Evolutionary conservation across 1,140 invertebrate species (phyloP).

Genomic region (Hormaphis cornu): DNA sequence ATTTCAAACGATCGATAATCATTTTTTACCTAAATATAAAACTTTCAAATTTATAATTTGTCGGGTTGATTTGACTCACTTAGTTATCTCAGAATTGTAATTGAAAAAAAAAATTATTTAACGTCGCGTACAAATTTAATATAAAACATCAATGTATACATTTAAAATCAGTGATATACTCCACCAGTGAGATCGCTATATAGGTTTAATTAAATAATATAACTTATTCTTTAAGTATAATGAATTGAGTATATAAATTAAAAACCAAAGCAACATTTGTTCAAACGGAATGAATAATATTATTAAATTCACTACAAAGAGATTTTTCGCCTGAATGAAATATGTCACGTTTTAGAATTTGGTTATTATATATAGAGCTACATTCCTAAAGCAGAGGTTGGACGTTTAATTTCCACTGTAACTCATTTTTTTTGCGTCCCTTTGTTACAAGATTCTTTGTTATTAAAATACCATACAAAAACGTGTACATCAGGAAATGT

Average conservation of each 20-base stretch:
- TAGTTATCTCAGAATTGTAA: no score
- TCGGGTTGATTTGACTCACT: no score
- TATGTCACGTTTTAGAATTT: neutral
- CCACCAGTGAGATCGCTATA: no score
- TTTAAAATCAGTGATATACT: no score
- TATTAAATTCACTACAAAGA: neutral
- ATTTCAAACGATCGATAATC: no score
- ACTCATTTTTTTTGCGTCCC: neutral
- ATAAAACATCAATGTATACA: no score
- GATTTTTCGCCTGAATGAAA: neutral
- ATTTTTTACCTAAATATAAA: no score
- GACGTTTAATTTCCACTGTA: neutral
- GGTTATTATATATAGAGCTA: no score
- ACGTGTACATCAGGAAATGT: neutral
- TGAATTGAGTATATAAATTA: neutral
- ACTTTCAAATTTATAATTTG: no score
- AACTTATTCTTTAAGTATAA: neutral
- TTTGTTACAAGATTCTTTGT: neutral
- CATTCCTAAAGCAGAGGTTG: neutral
- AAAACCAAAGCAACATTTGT: neutral
- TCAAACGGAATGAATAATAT: neutral
- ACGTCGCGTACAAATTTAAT: no score
- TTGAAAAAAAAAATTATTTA: no score
- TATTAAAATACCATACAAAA: neutral
- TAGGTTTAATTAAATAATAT: neutral